Conservation (phyloP, 2,797 vertebrate species). For the Chelmon rostratus region DNA sequence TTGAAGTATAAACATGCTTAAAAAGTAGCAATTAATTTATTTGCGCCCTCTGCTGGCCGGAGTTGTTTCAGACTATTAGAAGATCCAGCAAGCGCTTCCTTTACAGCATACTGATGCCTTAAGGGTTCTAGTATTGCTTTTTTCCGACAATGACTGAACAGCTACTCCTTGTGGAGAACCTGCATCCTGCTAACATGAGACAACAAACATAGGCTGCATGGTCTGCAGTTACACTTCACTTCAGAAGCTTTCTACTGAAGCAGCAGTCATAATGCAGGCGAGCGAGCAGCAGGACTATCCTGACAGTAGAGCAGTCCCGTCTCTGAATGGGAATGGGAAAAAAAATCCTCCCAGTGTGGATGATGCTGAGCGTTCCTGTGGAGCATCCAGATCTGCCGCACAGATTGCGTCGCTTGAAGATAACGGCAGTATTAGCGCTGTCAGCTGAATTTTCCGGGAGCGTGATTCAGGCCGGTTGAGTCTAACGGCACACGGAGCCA, state of each 20-base stretch:
- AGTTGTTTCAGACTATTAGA: too few relatives aligned
- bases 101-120: too few relatives aligned
- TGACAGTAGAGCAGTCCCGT: not conserved
- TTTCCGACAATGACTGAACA: not conserved
- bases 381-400: constrained; percentile 39
- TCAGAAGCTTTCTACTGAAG: not conserved
- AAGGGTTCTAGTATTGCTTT: too few relatives aligned
- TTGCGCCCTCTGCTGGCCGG: too few relatives aligned
- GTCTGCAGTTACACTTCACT: not conserved
- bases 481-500: constrained; percentile 13
- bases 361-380: constrained; percentile 46
- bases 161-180: not conserved
- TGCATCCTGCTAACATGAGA: not conserved
- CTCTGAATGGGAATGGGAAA: too few relatives aligned
- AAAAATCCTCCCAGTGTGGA: constrained; percentile 5
- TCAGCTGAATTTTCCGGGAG: constrained; percentile 52
- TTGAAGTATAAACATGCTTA: not conserved
- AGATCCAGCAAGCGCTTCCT: too few relatives aligned
- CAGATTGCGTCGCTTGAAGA: constrained; percentile 46
- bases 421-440: constrained; percentile 51
- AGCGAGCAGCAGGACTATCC: not conserved
- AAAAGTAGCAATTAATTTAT: not conserved
- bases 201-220: not conserved
- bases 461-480: not conserved
- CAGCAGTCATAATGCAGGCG: not conserved